Percentiles rank a stretch among this genome's conserved stretches.
These are phyloP conservation scores for Otocyon megalotis DNA, from an alignment of 2,113 vertebrate genomes.

Conservation along the genomic window DNA sequence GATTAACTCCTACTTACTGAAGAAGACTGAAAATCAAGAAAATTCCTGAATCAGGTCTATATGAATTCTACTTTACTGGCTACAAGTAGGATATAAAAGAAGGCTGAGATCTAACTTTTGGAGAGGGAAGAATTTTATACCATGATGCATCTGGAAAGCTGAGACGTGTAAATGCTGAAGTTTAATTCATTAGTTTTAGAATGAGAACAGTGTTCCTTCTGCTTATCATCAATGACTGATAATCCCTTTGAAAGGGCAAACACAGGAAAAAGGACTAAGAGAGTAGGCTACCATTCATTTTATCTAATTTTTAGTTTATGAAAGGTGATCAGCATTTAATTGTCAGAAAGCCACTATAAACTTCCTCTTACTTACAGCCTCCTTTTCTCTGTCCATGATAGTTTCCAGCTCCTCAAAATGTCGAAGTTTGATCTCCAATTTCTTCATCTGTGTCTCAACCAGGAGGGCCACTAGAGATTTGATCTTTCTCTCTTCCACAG, in stretches of 20 bases:
- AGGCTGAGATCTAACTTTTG: neutral
- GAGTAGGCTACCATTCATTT: neutral
- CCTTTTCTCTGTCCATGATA: slow-evolving; percentile 98
- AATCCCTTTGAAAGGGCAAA: neutral
- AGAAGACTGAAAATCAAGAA: neutral
- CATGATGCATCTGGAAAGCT: neutral
- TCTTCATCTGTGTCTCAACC: slow-evolving; percentile 99
- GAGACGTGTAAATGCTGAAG: neutral
- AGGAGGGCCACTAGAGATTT: slow-evolving; percentile 97
- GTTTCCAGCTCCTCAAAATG: slow-evolving; percentile 99
- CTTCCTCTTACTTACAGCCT: slow-evolving; percentile 92
- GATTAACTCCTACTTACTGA: neutral
- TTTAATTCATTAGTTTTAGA: neutral
- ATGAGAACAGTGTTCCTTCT: neutral
- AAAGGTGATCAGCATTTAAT: neutral
- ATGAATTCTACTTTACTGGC: neutral
- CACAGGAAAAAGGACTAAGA: neutral
- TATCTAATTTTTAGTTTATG: neutral
- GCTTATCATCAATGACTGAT: neutral
- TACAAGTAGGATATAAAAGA: neutral
- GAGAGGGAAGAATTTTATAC: neutral
- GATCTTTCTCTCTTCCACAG: slow-evolving; percentile 98
- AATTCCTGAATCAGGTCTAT: neutral
- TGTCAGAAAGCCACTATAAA: neutral
- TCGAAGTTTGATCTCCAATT: slow-evolving; percentile 98